Evolutionary conservation across 2,797 vertebrate genomes (phyloP).

Genomic region (Iguana delicatissima): DNA sequence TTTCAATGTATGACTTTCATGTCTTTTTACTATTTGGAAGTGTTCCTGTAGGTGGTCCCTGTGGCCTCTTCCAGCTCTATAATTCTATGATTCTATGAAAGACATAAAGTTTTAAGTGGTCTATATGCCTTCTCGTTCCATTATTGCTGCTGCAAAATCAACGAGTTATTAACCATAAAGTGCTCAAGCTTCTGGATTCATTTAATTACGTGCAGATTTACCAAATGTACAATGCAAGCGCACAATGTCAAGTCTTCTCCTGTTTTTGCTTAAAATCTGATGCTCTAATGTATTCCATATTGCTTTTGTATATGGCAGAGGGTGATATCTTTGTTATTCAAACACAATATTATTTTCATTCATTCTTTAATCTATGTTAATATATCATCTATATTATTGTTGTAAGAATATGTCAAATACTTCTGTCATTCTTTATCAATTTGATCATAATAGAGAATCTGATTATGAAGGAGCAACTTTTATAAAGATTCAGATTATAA

Average conservation of each 20-base stretch:
- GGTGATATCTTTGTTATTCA: constrained; percentile 40
- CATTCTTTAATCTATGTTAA: not conserved
- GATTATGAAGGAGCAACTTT: not conserved
- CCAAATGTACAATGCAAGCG: constrained; percentile 3
- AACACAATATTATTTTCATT: constrained; percentile 40
- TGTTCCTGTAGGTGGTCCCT: not conserved
- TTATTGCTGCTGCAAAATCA: constrained; percentile 25
- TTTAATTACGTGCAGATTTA: constrained; percentile 51
- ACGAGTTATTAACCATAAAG: constrained; percentile 15
- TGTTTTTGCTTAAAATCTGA: constrained; percentile 32
- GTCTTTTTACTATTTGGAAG: not conserved
- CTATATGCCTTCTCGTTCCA: not conserved
- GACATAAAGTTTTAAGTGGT: not conserved
- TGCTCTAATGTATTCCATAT: constrained; percentile 46
- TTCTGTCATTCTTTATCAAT: not conserved
- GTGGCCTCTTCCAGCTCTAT: too few species aligned
- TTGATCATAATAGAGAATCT: not conserved
- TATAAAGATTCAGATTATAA: not conserved
- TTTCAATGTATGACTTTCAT: not conserved
- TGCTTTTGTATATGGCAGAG: constrained; percentile 1
- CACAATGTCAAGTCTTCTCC: constrained; percentile 30
- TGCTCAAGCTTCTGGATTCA: fast-evolving
- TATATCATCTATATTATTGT: not conserved
- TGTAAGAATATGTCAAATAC: constrained; percentile 10
- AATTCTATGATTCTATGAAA: not conserved